Percentiles rank a stretch among this genome's conserved stretches.
These are phyloP conservation scores for Micromys minutus DNA, from an alignment of 2,113 vertebrate genomes.

Conservation along the genomic window DNA sequence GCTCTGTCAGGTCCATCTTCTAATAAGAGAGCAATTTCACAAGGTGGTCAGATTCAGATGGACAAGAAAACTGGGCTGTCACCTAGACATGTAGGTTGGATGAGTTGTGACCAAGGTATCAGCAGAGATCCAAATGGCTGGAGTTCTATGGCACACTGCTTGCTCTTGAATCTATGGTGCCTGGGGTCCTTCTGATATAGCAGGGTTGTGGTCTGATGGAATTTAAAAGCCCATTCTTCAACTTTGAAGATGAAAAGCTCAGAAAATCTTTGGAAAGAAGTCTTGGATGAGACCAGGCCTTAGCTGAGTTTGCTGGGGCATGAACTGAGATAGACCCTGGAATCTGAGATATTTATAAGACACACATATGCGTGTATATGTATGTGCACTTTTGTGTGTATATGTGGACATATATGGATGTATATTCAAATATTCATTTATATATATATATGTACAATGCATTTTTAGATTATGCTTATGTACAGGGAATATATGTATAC, in stretches of 20 bases:
- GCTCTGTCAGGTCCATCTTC: neutral
- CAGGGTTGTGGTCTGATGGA: neutral
- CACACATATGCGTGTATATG: neutral
- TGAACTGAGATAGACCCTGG: conserved; percentile 69
- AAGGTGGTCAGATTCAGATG: neutral
- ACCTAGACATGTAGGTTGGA: neutral
- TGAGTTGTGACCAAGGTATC: neutral
- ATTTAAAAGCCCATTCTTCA: conserved; percentile 77
- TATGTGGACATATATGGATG: too few species aligned
- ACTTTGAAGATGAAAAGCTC: conserved; percentile 82
- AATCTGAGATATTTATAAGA: conserved; percentile 36
- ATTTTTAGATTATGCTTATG: neutral
- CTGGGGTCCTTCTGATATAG: neutral
- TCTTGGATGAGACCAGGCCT: conserved; percentile 76
- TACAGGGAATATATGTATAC: neutral
- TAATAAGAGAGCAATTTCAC: neutral
- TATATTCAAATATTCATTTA: neutral
- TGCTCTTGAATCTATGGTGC: neutral
- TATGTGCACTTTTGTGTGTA: neutral
- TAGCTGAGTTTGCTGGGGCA: conserved; percentile 18
- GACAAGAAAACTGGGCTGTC: neutral
- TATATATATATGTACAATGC: neutral
- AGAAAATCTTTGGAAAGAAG: conserved; percentile 78
- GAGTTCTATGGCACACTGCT: neutral
- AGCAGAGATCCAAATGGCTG: too few species aligned